Evolutionary conservation across 2,888 invertebrate genomes (phyloP).

Genomic region (Dolichopus griseipennis): DNA sequence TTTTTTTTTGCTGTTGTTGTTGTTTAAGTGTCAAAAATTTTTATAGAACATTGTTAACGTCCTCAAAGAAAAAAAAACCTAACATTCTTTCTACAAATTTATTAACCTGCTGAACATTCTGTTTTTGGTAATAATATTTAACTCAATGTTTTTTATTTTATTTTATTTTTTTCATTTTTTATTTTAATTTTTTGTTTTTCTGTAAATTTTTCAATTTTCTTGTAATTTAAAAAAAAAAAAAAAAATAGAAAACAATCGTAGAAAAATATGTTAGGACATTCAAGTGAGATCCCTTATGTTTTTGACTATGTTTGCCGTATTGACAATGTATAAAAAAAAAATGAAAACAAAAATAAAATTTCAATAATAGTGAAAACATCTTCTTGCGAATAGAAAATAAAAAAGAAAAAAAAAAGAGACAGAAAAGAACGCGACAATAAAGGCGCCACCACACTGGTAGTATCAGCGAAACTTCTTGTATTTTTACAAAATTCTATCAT

Average conservation of each 20-base stretch:
- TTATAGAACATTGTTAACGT: background rate
- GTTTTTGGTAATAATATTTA: conserved; percentile 3
- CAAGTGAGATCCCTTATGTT: conserved; percentile 4
- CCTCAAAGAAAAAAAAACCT: background rate
- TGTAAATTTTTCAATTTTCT: background rate
- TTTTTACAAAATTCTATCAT: background rate
- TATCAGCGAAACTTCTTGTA: background rate
- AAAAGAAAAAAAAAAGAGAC: background rate
- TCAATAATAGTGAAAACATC: background rate
- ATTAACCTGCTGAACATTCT: background rate
- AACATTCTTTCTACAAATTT: background rate
- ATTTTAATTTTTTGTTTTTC: no score
- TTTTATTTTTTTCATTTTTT: no score
- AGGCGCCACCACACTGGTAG: conserved; percentile 11
- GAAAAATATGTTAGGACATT: background rate
- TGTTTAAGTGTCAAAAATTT: background rate
- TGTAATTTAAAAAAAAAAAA: background rate
- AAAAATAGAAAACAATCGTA: background rate
- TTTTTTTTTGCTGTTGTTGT: no score
- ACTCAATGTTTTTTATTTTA: background rate
- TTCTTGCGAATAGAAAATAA: background rate
- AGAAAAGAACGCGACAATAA: conserved; percentile 7
- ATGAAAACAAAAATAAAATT: background rate
- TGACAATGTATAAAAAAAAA: background rate
- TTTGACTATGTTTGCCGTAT: background rate